Base-by-base conservation (phyloP, 53 echinoderm and acorn worm species). In the Echinometra lucunter region DNA sequence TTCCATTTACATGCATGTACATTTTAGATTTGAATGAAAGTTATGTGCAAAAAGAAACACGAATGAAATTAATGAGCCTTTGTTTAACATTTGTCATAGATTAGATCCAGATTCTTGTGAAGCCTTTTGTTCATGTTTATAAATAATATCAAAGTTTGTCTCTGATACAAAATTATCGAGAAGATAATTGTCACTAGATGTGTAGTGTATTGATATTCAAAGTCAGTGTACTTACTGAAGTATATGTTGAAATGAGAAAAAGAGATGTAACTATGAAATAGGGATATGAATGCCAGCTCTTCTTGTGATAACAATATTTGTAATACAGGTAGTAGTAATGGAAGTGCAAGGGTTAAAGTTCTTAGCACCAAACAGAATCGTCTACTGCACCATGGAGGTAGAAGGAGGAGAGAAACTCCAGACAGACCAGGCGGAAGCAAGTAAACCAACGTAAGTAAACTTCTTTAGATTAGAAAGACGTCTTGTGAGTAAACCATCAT, bases 371-470 rank as follows among this genome's bases (percentile, higher is more conserved):
- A 99, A 99, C 96, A 94, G 99, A 57, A 99, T 99, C 56, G 99
- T 99, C 44, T 99, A 99, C 95, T 98, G 98, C 83, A 98, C 98
- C 57, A 99, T 99, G 99, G 99, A 98, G 93, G 98, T 98, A 37
- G 99, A 99, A 34, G 99, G 99, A 18, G 99, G 99, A 42, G 98
- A 98, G 92, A 99, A 99, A 93, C 95, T 99, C 21, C 99, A 99
- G 95, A 99, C 99, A 44, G 99, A 99, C 55, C 99, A 99, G 92
- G 99, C 99, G 10, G 99, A 99, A 82, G 99, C 99, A 96, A 99
- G 99, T 96, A 99, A 99, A 96, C 99, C 99, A 95, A 96, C 97
- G 99, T 99, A 98, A 58, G 98, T 92, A 55, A 53, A 47, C 49
- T n/a, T n/a, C n/a, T n/a, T n/a, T n/a, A n/a, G n/a, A n/a, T n/a